Percentiles rank a stretch among this genome's conserved stretches.
phyloP scores from a whole-genome alignment of 2,113 vertebrate genomes.

The Numida meleagris region DNA sequence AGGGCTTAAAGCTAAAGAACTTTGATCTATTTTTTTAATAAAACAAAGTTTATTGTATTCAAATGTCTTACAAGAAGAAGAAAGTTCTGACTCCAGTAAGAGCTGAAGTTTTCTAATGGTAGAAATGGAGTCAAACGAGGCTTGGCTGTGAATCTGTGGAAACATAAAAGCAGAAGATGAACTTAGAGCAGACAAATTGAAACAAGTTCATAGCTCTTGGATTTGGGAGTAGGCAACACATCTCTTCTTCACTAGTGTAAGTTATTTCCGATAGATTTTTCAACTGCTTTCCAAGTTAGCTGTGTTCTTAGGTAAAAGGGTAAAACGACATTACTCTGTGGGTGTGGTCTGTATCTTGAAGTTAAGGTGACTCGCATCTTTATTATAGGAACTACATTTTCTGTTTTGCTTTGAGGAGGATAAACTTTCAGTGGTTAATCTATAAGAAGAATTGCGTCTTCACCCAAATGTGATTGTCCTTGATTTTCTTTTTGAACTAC shows the following conservation, averaged over 20 bases:
- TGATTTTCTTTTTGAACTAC: not conserved
- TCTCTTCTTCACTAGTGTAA: not conserved
- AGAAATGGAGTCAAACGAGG: not conserved
- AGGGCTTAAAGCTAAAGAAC: not conserved
- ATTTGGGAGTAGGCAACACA: not conserved
- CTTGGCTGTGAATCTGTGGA: not conserved
- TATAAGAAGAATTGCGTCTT: not conserved
- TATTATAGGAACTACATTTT: not conserved
- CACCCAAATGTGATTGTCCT: not conserved
- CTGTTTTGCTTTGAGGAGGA: not conserved
- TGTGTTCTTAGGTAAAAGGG: not conserved
- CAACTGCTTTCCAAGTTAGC: not conserved
- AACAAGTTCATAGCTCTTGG: not conserved
- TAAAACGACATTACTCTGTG: not conserved
- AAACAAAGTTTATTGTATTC: not conserved
- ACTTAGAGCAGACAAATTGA: too few species aligned
- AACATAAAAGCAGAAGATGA: not conserved
- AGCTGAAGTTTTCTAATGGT: not conserved
- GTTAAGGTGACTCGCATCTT: not conserved
- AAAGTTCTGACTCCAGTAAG: not conserved
- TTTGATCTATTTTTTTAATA: not conserved
- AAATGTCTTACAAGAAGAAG: not conserved
- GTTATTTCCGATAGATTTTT: not conserved
- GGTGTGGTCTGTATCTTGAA: rapidly evolving
- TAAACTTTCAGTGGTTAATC: not conserved